Evolutionary conservation across 35 echinoderm and acorn worm species (phyloP), one percentile per base, ranked within the genome.

Genomic region (Eucidaris tribuloides): DNA sequence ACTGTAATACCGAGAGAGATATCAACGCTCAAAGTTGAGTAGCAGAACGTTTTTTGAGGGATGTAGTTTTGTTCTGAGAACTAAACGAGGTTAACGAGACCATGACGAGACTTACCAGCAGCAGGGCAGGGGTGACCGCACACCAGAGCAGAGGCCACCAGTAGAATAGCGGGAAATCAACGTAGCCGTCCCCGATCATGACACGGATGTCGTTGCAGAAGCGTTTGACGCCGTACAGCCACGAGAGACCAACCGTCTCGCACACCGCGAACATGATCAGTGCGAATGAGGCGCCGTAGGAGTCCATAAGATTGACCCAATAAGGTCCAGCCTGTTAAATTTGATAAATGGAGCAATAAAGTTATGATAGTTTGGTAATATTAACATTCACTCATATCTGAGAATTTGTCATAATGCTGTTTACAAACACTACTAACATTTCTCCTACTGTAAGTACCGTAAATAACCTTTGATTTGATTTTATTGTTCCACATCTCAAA

Each of bases 121-220:
- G 45, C 7, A 99, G 57, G 0, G 82, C 96, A 0, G 96, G 96
- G 32, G 96, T 99, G 27, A 99, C 70, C 7, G 79, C 82, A 45
- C 82, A 86, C 96, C 96, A 99, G 71, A 86, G 86, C 25, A 99
- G 34, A 15, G 87, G 66, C 90, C 90, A 99, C 90, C 90, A 99
- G 43, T 86, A 54, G 32, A 99, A 99, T 7, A 92, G 14, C 0
- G 79, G 83, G 30, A 72, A 83, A 50, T 99, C 84, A 20, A 99
- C 96, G 38, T 34, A 77, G 1, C 78, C 48, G 45, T 83, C 57
- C 3, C 96, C 96, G 7, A 99, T 77, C 96, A 99, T 99, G 24
- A 87, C 76, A 9, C 96, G 90, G 56, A 99, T 93, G 55, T 99
- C 96, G 66, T 99, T 99, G 49, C 70, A 48, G 77, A 99, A 99